phyloP scores from a whole-genome alignment of 1,140 invertebrate species.

The Aplysia californica region DNA sequence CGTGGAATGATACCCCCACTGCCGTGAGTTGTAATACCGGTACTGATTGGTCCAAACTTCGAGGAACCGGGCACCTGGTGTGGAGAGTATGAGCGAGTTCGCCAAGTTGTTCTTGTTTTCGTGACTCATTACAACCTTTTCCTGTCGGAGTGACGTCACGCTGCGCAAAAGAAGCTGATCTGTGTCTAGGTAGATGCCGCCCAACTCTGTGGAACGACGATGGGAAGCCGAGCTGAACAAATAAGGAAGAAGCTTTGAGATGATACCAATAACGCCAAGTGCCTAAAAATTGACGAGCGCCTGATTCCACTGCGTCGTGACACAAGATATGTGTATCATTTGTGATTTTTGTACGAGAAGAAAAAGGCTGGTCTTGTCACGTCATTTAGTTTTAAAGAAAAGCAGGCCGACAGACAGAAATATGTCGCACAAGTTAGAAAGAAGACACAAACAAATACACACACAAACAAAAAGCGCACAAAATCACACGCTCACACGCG shows the following conservation, averaged over 20 bases:
- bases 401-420: too few species aligned
- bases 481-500: too few species aligned
- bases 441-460: too few species aligned
- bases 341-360: not conserved
- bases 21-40: conserved; percentile 12
- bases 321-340: not conserved
- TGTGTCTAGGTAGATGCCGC: conserved; percentile 10
- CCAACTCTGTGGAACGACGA: not conserved
- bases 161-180: not conserved
- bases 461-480: too few species aligned
- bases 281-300: too few species aligned
- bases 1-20: conserved; percentile 32
- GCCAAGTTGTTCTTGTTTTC: conserved; percentile 27
- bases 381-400: not conserved
- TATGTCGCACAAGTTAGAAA: too few species aligned
- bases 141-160: not conserved
- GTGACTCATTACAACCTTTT: conserved; percentile 3
- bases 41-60: conserved; percentile 4
- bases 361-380: not conserved
- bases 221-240: not conserved
- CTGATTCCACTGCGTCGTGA: too few species aligned
- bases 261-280: not conserved
- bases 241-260: not conserved
- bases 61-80: not conserved
- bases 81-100: conserved; percentile 17